These are phyloP conservation scores for Chaetodon trifascialis DNA, from an alignment of 2,113 vertebrate genomes.

Conservation along the genomic window DNA sequence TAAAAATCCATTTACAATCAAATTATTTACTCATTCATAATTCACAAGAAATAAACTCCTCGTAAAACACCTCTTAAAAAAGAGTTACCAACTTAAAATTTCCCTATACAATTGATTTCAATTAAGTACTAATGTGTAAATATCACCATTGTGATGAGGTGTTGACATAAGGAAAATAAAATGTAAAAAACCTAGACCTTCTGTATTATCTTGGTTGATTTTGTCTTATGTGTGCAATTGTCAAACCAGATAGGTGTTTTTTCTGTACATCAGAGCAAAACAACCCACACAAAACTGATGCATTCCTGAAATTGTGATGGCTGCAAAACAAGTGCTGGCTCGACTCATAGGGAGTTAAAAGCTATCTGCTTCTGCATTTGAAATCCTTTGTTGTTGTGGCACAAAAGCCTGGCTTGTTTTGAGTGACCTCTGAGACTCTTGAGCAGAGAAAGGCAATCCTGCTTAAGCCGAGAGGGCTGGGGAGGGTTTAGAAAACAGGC, in stretches of 20 bases:
- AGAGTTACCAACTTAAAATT: too few relatives aligned
- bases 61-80: too few relatives aligned
- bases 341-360: conserved; percentile 44
- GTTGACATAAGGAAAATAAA: too few relatives aligned
- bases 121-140: too few relatives aligned
- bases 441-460: conserved; percentile 74
- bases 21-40: too few relatives aligned
- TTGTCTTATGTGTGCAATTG: not conserved
- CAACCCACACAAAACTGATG: not conserved
- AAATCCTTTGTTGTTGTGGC: conserved; percentile 67
- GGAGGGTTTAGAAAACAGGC: conserved; percentile 60
- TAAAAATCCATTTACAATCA: too few relatives aligned
- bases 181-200: not conserved
- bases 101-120: too few relatives aligned
- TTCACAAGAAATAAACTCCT: too few relatives aligned
- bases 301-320: conserved; percentile 30
- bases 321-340: conserved; percentile 31
- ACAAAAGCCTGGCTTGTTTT: conserved; percentile 65
- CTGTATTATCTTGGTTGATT: not conserved
- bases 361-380: conserved; percentile 48
- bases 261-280: not conserved
- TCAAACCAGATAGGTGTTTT: not conserved
- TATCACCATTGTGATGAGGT: too few relatives aligned
- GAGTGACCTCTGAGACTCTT: conserved; percentile 59
- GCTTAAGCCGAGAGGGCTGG: conserved; percentile 67